Evolutionary conservation across 2,797 vertebrate genomes (phyloP).

Genomic region (Loriculus beryllinus): DNA sequence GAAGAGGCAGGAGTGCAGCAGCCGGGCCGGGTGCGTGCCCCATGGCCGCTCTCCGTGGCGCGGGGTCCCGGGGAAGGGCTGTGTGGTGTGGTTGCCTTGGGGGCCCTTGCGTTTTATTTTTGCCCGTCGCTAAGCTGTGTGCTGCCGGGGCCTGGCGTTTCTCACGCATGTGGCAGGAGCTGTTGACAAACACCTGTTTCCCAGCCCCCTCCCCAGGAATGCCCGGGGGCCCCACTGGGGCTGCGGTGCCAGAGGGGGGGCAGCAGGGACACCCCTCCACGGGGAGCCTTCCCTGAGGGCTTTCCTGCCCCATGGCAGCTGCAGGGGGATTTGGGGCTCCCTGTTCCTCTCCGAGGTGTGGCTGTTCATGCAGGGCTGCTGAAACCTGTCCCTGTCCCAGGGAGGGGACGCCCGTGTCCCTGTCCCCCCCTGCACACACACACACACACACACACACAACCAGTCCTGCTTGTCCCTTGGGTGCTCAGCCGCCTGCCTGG

Average conservation of each 20-base stretch:
- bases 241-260: fast-evolving
- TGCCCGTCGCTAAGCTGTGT: not conserved
- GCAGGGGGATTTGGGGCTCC: not conserved
- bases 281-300: not conserved
- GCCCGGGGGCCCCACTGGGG: not conserved
- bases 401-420: not conserved
- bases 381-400: not conserved
- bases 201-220: slow-evolving; percentile 41
- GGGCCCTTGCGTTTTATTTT: not conserved
- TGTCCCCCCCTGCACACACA: not conserved
- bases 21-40: fast-evolving
- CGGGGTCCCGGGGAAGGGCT: fast-evolving
- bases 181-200: slow-evolving; percentile 70
- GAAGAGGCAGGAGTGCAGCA: not conserved
- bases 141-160: not conserved
- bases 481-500: not conserved
- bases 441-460: not conserved
- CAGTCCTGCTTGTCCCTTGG: not conserved
- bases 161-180: not conserved
- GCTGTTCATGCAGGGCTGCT: not conserved
- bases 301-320: slow-evolving; percentile 17
- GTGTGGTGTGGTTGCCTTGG: not conserved
- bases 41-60: fast-evolving
- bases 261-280: not conserved
- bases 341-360: not conserved